Conservation (phyloP, 35 echinoderm and acorn worm species). For the Ophiothrix spiculata region DNA sequence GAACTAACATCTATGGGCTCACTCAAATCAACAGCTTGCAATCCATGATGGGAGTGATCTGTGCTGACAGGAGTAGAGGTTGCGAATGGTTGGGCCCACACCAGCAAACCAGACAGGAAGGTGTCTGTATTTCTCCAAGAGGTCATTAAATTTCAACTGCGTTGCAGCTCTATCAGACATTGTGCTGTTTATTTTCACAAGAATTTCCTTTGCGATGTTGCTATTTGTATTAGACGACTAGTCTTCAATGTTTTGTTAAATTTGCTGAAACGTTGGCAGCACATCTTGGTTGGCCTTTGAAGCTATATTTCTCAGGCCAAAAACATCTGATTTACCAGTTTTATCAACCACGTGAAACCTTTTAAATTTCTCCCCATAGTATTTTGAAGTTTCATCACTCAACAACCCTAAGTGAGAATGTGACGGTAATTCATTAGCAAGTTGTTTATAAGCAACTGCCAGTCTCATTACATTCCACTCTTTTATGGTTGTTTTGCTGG, state of each 20-base stretch:
- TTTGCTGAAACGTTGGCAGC: conserved; percentile 11
- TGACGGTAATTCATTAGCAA: conserved; percentile 41
- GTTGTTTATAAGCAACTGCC: conserved; percentile 15
- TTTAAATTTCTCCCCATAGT: background rate
- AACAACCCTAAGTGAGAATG: background rate
- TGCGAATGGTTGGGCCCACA: too few relatives aligned
- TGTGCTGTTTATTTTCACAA: background rate
- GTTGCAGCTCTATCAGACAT: background rate
- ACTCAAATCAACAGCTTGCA: too few relatives aligned
- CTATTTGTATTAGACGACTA: background rate
- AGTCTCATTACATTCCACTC: conserved; percentile 51
- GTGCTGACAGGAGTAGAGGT: too few relatives aligned
- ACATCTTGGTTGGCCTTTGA: conserved; percentile 10
- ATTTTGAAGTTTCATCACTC: conserved; percentile 39
- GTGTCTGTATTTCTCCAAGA: too few relatives aligned
- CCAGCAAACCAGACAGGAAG: too few relatives aligned
- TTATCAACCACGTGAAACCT: conserved; percentile 2
- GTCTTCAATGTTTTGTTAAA: conserved; percentile 2
- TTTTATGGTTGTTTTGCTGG: conserved; percentile 16
- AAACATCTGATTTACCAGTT: background rate
- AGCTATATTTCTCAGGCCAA: background rate
- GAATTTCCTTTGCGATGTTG: background rate
- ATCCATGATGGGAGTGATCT: too few relatives aligned
- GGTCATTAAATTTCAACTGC: too few relatives aligned
- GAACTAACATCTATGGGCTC: too few relatives aligned